phyloP scores from a whole-genome alignment of 2,113 vertebrate genomes.

The Ceuthmochares aereus region DNA sequence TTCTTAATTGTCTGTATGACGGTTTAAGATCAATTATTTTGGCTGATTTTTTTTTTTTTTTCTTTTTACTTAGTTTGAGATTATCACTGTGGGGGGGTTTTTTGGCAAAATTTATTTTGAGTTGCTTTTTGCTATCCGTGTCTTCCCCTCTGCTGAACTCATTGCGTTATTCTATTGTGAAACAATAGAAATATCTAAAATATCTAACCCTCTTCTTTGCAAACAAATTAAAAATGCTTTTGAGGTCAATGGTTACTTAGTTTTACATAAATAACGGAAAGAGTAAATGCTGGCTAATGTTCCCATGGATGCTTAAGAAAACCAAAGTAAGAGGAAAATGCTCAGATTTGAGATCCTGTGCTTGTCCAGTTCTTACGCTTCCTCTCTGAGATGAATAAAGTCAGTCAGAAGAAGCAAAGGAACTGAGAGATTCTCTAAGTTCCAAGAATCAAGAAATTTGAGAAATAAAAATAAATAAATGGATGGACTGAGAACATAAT shows the following conservation, averaged over 20 bases:
- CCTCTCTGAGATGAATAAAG: neutral
- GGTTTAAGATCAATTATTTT: neutral
- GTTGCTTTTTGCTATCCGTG: neutral
- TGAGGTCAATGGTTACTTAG: neutral
- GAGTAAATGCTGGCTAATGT: neutral
- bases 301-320: neutral
- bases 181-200: neutral
- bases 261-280: neutral
- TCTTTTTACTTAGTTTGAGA: neutral
- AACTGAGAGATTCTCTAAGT: neutral
- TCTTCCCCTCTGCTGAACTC: neutral
- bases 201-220: neutral
- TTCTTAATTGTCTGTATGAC: neutral
- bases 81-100: too few species aligned
- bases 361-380: neutral
- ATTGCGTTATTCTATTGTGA: neutral
- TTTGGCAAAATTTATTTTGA: neutral
- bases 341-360: neutral
- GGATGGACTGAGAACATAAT: neutral
- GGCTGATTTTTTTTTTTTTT: neutral
- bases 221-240: neutral
- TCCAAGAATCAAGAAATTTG: neutral
- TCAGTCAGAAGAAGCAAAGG: neutral
- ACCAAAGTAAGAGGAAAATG: neutral
- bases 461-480: neutral